Conservation (phyloP, 1,140 invertebrate species). For the Calephelis virginiensis region DNA sequence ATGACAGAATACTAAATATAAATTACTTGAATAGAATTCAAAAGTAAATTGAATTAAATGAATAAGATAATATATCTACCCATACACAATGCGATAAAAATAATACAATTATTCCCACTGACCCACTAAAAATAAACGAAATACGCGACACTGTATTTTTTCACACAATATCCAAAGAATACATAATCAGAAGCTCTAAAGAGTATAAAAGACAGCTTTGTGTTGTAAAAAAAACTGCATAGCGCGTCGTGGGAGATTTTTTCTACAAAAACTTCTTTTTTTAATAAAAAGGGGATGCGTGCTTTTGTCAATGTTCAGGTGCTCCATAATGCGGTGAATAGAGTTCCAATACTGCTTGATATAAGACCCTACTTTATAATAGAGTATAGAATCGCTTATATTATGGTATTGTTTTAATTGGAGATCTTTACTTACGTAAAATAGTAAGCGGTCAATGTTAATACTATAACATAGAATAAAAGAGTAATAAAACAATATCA, state of each 20-base stretch:
- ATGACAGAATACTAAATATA: too few species aligned
- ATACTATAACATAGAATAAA: too few species aligned
- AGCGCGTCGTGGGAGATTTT: constrained; percentile 58
- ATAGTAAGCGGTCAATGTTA: too few species aligned
- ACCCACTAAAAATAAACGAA: constrained; percentile 28
- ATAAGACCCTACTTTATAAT: constrained; percentile 6
- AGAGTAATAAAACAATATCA: too few species aligned
- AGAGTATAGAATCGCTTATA: not conserved
- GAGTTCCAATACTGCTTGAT: constrained; percentile 17
- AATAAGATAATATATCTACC: too few species aligned
- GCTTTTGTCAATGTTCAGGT: constrained; percentile 53
- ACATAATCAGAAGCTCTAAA: constrained; percentile 46
- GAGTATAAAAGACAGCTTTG: constrained; percentile 25
- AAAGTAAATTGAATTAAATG: too few species aligned
- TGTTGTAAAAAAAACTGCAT: constrained; percentile 47
- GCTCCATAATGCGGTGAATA: constrained; percentile 38
- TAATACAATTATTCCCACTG: constrained; percentile 19
- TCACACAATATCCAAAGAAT: constrained; percentile 35
- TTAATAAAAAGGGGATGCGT: constrained; percentile 50
- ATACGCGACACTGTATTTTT: constrained; percentile 26
- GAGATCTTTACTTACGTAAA: not conserved
- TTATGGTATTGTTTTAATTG: constrained; percentile 3
- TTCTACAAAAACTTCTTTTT: constrained; percentile 48
- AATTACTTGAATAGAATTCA: too few species aligned
- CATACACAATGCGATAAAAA: not conserved